Base-by-base conservation (phyloP, 92 coral and sea anemone genomes). In the Epizoanthus rinbou region DNA sequence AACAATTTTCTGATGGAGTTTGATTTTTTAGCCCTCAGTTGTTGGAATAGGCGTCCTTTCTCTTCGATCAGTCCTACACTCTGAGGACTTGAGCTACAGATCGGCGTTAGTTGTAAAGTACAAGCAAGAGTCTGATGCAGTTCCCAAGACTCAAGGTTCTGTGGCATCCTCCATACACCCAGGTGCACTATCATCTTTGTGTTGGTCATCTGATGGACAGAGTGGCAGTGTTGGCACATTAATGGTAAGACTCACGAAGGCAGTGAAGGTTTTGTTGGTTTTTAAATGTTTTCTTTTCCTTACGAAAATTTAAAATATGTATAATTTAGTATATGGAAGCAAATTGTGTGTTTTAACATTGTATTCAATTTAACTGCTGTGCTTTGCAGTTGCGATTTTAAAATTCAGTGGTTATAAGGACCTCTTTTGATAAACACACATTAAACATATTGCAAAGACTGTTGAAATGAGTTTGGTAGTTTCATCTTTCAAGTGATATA, bases 41-140 rank as follows among this genome's bases (percentile, higher is more conserved):
- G 64, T 92, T 47, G 99, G 99, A 64, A 73, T 57, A 56, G 99
- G 95, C 68, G 75, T 79, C 35, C 62, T 97, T 5, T 90, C 91
- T 7, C 84, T 97, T 31, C 91, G 80, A 80, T 33, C 89, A 28
- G 93, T 97, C 35, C 88, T 97, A n/a, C 86, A 69, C 16, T 97
- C 99, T 28, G 82, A 80, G 66, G 78, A 83, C 53, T 89, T 97
- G 25, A 86, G 85, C 70, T 87, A 86, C 69, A 76, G 86, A 25
- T 69, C 88, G 2, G 62, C 63, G 14, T 64, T 93, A 64, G 91
- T 86, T 47, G 81, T 93, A 79, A 91, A 85, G 22, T 65, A 68
- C 57, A 75, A 86, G 80, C 5, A 19, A 5, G 58, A 78, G 47
- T 13, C 22, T 10, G 71, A 63, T 43, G 23, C 25, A n/a, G 0